A percentile compares a stretch with the other conserved stretches of the same genome.
Evolutionary conservation across 2,888 invertebrate species (phyloP).

Genomic region (Cerastis rubricosa): DNA sequence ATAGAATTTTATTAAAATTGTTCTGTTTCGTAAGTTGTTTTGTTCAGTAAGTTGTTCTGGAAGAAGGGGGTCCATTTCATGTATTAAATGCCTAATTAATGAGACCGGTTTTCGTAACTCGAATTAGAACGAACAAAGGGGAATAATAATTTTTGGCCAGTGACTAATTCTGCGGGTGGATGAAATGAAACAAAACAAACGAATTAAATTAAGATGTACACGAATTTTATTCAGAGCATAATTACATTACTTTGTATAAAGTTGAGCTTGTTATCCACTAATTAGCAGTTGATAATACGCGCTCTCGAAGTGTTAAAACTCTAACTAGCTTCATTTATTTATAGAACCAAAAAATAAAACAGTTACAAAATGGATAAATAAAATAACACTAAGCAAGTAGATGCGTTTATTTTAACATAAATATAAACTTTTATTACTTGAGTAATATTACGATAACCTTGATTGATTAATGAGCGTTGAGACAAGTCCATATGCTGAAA

Average conservation of each 20-base stretch:
- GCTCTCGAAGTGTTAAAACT: constrained; percentile 20
- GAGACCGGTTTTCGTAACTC: constrained; percentile 21
- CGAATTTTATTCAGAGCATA: constrained; percentile 22
- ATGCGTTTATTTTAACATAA: constrained; percentile 59
- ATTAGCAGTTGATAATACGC: constrained; percentile 45
- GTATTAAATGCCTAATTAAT: constrained; percentile 27
- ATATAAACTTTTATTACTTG: constrained; percentile 54
- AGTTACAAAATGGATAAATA: constrained; percentile 37
- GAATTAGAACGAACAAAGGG: constrained; percentile 10
- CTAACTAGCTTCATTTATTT: constrained; percentile 24
- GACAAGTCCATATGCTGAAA: constrained; percentile 44
- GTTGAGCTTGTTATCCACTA: constrained; percentile 24
- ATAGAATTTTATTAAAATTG: not conserved
- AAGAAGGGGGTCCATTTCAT: constrained; percentile 25
- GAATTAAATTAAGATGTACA: constrained; percentile 5
- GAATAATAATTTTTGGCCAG: constrained; percentile 31
- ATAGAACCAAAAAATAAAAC: constrained; percentile 5
- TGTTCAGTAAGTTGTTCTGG: constrained; percentile 3
- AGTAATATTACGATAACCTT: constrained; percentile 61
- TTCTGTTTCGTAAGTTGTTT: too few relatives aligned
- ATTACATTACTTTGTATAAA: constrained; percentile 19
- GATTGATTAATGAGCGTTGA: constrained; percentile 61
- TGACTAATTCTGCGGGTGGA: constrained; percentile 13
- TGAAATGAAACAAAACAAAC: constrained; percentile 35
- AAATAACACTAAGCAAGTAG: constrained; percentile 34